Evolutionary conservation across 2,888 invertebrate species (phyloP).

Genomic region (Lissocephala sabroskyi): DNA sequence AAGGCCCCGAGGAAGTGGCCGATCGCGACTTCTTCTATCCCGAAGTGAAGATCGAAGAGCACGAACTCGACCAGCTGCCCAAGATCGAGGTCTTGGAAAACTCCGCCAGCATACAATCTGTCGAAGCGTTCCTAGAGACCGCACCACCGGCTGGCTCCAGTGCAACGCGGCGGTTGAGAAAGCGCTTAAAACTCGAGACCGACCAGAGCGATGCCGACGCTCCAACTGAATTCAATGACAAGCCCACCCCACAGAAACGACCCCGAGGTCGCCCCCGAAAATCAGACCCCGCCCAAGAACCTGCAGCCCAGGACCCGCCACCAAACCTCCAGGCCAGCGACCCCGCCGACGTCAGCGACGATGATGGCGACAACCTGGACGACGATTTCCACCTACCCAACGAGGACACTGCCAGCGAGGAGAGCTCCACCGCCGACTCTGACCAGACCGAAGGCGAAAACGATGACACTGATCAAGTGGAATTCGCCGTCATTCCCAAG

Average conservation of each 20-base stretch:
- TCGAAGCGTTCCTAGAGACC: conserved; percentile 1
- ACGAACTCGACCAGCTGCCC: conserved; percentile 62
- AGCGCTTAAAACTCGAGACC: conserved; percentile 38
- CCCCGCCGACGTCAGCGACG: conserved; percentile 17
- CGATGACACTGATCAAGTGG: conserved; percentile 25
- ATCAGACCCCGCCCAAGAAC: conserved; percentile 35
- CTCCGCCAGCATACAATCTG: conserved; percentile 15
- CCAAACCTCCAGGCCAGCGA: conserved; percentile 9
- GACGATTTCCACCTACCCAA: conserved; percentile 20
- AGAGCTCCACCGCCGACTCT: conserved; percentile 18
- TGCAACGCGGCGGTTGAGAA: conserved; percentile 29
- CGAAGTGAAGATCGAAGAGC: conserved; percentile 65
- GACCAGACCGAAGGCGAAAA: conserved; percentile 32
- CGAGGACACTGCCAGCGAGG: conserved; percentile 38
- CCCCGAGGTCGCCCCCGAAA: conserved; percentile 59
- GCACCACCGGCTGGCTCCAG: conserved; percentile 5
- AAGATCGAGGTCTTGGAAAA: conserved; percentile 64
- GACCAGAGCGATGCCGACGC: not conserved
- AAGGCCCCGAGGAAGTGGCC: conserved; percentile 12
- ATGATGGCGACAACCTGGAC: conserved; percentile 31
- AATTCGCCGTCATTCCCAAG: conserved; percentile 64
- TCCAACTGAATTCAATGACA: not conserved
- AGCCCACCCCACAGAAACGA: conserved; percentile 37
- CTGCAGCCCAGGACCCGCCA: conserved; percentile 6
- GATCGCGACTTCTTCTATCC: conserved; percentile 46